These are phyloP conservation scores for Rallus crepitans DNA, from an alignment of 2,797 vertebrate genomes.

Conservation along the genomic window DNA sequence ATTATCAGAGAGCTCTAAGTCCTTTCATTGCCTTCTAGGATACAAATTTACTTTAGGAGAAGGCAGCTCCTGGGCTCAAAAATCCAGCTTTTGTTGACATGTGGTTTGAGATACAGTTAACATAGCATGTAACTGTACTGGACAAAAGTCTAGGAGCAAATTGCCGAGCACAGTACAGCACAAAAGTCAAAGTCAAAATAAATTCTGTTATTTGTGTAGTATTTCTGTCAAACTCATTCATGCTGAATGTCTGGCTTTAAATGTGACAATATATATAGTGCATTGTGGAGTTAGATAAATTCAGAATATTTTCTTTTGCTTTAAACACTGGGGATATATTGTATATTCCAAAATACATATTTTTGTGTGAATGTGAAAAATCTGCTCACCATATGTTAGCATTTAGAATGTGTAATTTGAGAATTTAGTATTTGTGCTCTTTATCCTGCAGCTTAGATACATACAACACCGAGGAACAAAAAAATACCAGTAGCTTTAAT, in stretches of 20 bases:
- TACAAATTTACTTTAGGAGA: background rate
- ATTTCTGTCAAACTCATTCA: background rate
- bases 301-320: background rate
- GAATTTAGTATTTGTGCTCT: background rate
- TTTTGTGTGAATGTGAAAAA: background rate
- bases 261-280: background rate
- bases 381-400: background rate
- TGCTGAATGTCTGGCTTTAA: background rate
- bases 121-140: background rate
- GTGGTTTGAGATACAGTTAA: background rate
- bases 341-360: background rate
- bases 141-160: background rate
- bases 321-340: background rate
- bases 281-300: background rate
- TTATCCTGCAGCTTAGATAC: slow-evolving; percentile 17
- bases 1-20: background rate
- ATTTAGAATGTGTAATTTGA: slow-evolving; percentile 6
- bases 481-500: background rate
- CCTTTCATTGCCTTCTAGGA: background rate
- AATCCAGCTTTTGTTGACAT: background rate
- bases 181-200: background rate
- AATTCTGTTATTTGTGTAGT: background rate
- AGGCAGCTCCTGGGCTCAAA: background rate
- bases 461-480: background rate
- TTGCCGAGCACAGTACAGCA: background rate